Base-by-base conservation (phyloP, 2,888 invertebrate species). In the Gerris lacustris region DNA sequence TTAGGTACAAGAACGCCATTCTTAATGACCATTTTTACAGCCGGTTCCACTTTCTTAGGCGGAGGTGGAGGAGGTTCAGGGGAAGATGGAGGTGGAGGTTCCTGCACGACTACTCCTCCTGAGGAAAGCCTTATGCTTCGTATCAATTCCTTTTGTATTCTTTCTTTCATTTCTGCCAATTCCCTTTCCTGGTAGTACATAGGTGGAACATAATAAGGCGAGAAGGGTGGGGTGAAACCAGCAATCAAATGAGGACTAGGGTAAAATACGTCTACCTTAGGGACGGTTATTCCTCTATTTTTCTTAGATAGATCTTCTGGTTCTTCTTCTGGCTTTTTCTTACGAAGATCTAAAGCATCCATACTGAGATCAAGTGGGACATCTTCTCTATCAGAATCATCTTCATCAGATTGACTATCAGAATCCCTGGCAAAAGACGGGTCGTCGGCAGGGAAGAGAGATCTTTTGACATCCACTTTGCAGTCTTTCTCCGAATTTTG, bases 1-100 rank as follows among this genome's bases (percentile, higher is more conserved):
- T 94, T 94, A 0, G 93, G 93, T 88, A 94, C 92, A 4, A 94
- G 82, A 0, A 94, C 88, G 0, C 93, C 93, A 77, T 94, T 93
- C 80, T 93, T 93, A 70, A 93, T 91, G 0, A 94, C 92, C 91
- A 93, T 91, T 80, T 92, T 91, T 0, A 92, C 63, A 6, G 63
- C 31, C 2, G 66, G 47, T 7, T 63, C 63, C 6, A 63, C 47
- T 17, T 45, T 68, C 7, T 71, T 71, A 4, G 71, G 67, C n/a
- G 68, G 64, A 6, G 17, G 18, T n/a, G 64, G 64, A 64, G 64
- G 17, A 11, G 55, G 55, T 55, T 68, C 66, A 4, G 71, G 67
- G n/a, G 68, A 68, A 5, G 17, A 11, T 17, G 11, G 64, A 17
- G 11, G 9, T 17, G 17, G 15, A 64, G 64, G 18, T 64, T 31